Base-by-base conservation (phyloP, 2,888 invertebrate genomes). In the Mesochorus sp. region DNA sequence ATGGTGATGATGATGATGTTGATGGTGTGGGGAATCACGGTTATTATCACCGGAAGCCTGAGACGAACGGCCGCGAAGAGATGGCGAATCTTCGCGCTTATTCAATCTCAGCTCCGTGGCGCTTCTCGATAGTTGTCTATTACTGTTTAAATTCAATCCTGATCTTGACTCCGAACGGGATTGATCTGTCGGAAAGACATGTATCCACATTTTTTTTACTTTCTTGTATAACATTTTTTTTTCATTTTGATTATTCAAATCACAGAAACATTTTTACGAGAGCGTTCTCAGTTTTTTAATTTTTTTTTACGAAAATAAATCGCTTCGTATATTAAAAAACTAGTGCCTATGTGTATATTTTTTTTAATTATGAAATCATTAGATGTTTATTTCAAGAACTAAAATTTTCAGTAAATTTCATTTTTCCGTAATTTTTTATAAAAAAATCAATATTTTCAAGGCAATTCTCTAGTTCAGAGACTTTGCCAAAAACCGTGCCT, bases 61-160 rank as follows among this genome's bases (percentile, higher is more conserved):
- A 21, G 73, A 59, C 53, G 80, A 57, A 71, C 76, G 55, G 49
- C 82, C 66, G 90, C 12, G 93, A 91, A 85, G 93, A 86, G 89
- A 91, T 72, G 92, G 91, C 81, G 86, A 85, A 82, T 91, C 71
- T 93, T 94, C 83, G 94, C 94, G 85, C 94, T 95, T 88, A 81
- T 84, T 87, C 44, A 87, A 83, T 51, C 90, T 84, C 70, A 96
- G 91, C 92, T 96, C 96, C 70, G 96, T 95, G 8, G 96, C 96
- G 19, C 96, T 96, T 91, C 96, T 95, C 82, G 96, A 96, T 79
- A 97, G 92, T 84, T 96, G 95, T 59, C 95, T 94, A 80, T 92
- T 93, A 81, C 88, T 89, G 83, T 88, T 90, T 51, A 90, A 76
- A 83, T 89, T 90, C 80, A 88, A 80, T 81, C 88, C 85, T 61